Percentiles rank a stretch among this genome's conserved stretches.
phyloP scores from a whole-genome alignment of 30 jellyfish, hydroid and myxozoan genomes.

The Turritopsis rubra region DNA sequence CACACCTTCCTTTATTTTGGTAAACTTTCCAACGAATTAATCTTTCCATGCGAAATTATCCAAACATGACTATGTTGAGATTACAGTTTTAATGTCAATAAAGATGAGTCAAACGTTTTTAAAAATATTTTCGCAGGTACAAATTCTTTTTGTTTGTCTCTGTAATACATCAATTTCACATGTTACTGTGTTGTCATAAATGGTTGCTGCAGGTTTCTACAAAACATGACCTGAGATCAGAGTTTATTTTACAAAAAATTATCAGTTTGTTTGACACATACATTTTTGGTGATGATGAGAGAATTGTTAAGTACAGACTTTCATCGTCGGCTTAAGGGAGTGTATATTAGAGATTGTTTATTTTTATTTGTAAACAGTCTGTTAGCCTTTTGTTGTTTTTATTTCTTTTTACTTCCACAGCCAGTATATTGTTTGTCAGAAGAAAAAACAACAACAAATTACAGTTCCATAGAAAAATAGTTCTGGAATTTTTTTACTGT shows the following conservation, averaged over 20 bases:
- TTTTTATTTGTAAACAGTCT: not conserved
- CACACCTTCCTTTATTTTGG: not conserved
- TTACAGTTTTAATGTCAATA: not conserved
- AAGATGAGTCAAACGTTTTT: not conserved
- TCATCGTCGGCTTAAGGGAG: no score
- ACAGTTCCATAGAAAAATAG: not conserved
- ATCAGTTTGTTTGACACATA: not conserved
- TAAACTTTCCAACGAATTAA: not conserved
- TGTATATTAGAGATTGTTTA: no score
- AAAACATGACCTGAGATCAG: not conserved
- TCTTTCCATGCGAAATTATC: not conserved
- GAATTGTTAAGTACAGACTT: no score
- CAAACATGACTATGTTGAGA: not conserved
- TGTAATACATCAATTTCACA: not conserved
- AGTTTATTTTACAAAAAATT: constrained; percentile 1
- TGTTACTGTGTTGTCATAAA: not conserved
- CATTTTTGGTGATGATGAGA: no score
- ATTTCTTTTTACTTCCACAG: not conserved
- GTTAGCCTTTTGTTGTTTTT: not conserved
- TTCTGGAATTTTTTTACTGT: not conserved
- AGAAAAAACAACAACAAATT: not conserved
- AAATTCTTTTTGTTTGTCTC: no score
- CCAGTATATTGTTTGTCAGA: not conserved
- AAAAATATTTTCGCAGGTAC: not conserved
- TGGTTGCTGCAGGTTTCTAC: not conserved